These are phyloP conservation scores for Adrianichthys oophorus DNA, from an alignment of 2,797 vertebrate genomes.

Conservation along the genomic window DNA sequence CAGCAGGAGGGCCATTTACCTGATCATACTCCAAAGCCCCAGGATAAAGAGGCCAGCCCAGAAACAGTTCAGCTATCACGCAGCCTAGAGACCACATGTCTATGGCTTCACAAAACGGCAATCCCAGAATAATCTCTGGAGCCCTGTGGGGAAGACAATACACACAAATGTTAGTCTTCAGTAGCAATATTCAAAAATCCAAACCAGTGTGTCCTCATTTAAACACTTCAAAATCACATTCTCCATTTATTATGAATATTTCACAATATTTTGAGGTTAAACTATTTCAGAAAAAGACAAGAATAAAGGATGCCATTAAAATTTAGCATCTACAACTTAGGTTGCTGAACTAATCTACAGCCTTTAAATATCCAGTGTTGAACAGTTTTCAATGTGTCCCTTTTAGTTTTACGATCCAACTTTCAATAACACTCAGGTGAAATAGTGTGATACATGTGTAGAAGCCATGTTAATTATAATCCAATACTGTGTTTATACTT, in stretches of 20 bases:
- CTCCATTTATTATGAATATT: too few species aligned
- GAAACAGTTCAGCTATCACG: conserved; percentile 98
- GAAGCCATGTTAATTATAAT: conserved; percentile 36
- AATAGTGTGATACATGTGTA: conserved; percentile 22
- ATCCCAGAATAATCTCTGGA: conserved; percentile 99
- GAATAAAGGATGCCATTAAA: neutral
- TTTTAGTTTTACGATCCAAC: conserved; percentile 13
- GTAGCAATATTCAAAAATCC: neutral
- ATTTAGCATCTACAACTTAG: too few species aligned
- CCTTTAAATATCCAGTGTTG: neutral
- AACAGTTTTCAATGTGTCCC: neutral
- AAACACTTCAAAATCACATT: neutral
- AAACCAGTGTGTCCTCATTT: neutral
- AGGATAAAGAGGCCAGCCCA: conserved; percentile 98
- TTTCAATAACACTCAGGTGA: conserved; percentile 22
- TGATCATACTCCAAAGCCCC: conserved; percentile 99
- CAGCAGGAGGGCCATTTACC: conserved; percentile 79
- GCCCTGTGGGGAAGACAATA: conserved; percentile 82
- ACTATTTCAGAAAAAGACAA: neutral
- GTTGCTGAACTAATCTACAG: too few species aligned
- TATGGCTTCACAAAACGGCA: conserved; percentile 99
- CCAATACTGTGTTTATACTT: conserved; percentile 14
- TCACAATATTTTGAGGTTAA: too few species aligned
- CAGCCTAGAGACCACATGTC: conserved; percentile 99
- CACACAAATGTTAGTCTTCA: conserved; percentile 19